These are phyloP conservation scores for Vultur gryphus DNA, from an alignment of 2,797 vertebrate species.

Conservation along the genomic window DNA sequence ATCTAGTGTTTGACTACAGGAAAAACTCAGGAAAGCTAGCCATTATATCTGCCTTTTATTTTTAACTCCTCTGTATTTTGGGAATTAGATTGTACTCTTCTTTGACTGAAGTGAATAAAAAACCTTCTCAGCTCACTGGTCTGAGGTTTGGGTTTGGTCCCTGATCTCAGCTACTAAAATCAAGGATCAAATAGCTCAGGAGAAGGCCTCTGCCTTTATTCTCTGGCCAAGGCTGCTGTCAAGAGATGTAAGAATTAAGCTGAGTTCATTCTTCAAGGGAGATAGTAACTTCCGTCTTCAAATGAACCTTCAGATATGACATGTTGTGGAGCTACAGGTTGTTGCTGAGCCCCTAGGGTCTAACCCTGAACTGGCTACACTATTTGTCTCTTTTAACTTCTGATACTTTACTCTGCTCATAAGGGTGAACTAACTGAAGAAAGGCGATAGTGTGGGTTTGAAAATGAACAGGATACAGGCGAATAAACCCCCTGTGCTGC, in stretches of 20 bases:
- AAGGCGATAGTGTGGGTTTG: neutral
- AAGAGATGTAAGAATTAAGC: slow-evolving; percentile 24
- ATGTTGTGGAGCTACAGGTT: neutral
- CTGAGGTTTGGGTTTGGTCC: neutral
- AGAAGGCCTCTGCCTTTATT: slow-evolving; percentile 36
- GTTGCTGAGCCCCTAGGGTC: neutral
- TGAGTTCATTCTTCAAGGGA: neutral
- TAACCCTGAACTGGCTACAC: neutral
- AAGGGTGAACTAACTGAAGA: neutral
- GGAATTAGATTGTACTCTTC: neutral
- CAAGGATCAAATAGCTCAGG: slow-evolving; percentile 33
- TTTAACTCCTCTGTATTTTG: neutral
- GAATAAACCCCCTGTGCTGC: neutral
- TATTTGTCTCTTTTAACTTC: neutral
- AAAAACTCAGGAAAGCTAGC: neutral
- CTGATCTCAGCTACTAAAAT: slow-evolving; percentile 6
- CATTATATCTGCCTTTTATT: neutral
- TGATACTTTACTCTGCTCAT: neutral
- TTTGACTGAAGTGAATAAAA: neutral
- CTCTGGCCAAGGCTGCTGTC: slow-evolving; percentile 34
- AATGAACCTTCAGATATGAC: neutral
- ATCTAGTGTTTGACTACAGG: neutral
- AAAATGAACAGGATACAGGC: neutral
- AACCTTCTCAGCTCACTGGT: neutral
- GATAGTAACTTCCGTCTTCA: slow-evolving; percentile 7